Evolutionary conservation across 1,140 invertebrate genomes (phyloP), one percentile per base, ranked within the genome.

Genomic region (Venturia canescens): DNA sequence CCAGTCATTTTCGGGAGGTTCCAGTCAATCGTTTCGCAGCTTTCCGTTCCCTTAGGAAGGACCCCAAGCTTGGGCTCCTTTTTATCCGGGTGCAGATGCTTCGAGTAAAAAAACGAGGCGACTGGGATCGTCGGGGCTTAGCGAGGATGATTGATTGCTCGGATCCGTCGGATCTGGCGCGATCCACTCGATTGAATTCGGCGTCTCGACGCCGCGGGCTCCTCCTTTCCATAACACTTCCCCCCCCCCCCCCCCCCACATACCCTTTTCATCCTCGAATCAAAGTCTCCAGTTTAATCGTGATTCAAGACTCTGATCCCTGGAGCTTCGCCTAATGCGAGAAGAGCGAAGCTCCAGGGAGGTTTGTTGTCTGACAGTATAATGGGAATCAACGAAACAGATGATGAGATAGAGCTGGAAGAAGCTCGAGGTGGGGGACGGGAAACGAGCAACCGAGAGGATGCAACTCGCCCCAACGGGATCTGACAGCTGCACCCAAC

Each of bases 281-380:
- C 21, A 66, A 27, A 23, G 13, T 66, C 23, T 27, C 60, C 6
- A 27, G 60, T 26, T 66, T 27, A 66, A 66, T 66, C 60, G 60
- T 66, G 27, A 26, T 66, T 66, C 60, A 13, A 66, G n/a, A n/a
- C 2, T 26, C 60, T 66, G 60, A 66, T 66, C 60, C 60, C 23
- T 66, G 3, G 3, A 23, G 60, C 21, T 66, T 15, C 23, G 15
- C 23, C 60, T 27, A 4, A 27, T 23, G 27, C 21, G 9, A 27
- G 23, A 29, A 3, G 15, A 27, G 21, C 15, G 0, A 66, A 27
- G 60, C 60, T 66, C 60, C 3, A 66, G 60, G 60, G 60, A 66
- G 60, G 60, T 27, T 66, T 66, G 60, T 66, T 66, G 60, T 66
- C 60, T 66, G 60, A 29, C 23, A 27, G 60, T 2, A 66, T 66